phyloP scores from a whole-genome alignment of 2,888 invertebrate species.

The Aleiodes leptofemur region DNA sequence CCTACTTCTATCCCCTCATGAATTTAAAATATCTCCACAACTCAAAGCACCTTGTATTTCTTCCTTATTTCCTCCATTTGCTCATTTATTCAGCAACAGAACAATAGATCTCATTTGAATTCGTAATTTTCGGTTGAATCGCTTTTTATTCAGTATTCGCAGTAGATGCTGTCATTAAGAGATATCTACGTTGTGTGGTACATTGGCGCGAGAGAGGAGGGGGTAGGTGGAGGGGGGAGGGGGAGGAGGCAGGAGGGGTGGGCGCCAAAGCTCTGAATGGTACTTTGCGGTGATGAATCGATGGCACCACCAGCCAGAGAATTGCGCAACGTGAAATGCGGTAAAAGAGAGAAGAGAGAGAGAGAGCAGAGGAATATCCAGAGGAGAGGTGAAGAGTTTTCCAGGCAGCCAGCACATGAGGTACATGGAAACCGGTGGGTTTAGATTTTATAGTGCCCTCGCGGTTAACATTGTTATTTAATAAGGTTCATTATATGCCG shows the following conservation, averaged over 20 bases:
- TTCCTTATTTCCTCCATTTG: not conserved
- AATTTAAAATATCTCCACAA: constrained; percentile 30
- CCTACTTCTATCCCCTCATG: constrained; percentile 8
- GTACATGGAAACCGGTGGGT: not conserved
- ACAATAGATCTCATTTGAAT: constrained; percentile 17
- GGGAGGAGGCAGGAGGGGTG: not conserved
- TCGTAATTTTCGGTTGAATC: constrained; percentile 11
- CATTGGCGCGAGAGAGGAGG: not conserved
- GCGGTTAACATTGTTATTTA: constrained; percentile 56
- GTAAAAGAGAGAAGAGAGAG: constrained; percentile 6
- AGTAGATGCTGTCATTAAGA: constrained; percentile 26
- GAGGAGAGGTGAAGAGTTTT: not conserved
- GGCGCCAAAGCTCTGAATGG: constrained; percentile 25
- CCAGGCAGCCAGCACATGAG: no score
- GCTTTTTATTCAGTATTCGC: constrained; percentile 2
- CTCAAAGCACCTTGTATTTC: not conserved
- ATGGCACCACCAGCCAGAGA: constrained; percentile 29
- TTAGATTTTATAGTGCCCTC: constrained; percentile 51
- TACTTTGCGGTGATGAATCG: constrained; percentile 46
- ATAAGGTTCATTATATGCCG: constrained; percentile 54
- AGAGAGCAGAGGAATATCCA: not conserved
- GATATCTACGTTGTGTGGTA: constrained; percentile 18
- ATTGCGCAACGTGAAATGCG: constrained; percentile 31
- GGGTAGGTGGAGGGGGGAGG: not conserved
- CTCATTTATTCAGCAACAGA: not conserved